Conservation (phyloP, 2,797 vertebrate genomes). For the Acanthurus tractus region DNA sequence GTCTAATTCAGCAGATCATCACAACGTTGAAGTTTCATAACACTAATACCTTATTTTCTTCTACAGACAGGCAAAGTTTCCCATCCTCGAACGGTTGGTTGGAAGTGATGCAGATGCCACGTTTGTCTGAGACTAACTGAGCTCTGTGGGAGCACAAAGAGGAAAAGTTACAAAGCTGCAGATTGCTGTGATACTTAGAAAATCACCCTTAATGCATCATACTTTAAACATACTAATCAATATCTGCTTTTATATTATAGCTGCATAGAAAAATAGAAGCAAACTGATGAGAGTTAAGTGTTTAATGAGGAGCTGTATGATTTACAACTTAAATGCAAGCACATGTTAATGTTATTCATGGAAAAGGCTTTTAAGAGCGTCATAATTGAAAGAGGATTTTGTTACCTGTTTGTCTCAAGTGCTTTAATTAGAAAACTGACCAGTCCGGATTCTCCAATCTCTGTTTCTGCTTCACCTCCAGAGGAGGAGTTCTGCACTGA, state of each 20-base stretch:
- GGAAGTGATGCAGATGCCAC: slow-evolving; percentile 74
- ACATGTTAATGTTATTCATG: no score
- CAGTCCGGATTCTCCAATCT: slow-evolving; percentile 56
- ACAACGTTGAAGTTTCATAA: neutral
- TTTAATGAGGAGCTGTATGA: no score
- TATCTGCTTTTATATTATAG: no score
- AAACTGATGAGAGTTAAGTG: no score
- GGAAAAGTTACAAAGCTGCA: neutral
- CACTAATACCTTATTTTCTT: slow-evolving; percentile 58
- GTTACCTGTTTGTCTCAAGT: slow-evolving; percentile 74
- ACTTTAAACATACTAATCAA: no score
- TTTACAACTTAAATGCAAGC: no score
- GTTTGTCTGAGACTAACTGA: slow-evolving; percentile 70
- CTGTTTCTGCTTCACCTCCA: slow-evolving; percentile 45
- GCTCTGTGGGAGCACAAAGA: slow-evolving; percentile 73
- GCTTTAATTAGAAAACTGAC: slow-evolving; percentile 65
- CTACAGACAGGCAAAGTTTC: slow-evolving; percentile 70
- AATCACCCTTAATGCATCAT: no score
- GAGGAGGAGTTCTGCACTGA: neutral
- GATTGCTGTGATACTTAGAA: no score
- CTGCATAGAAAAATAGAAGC: no score
- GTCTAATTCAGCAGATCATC: neutral
- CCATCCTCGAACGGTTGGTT: slow-evolving; percentile 62
- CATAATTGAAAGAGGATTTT: neutral
- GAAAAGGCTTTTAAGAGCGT: no score